These are phyloP conservation scores for Xanthorhoe spadicearia DNA, from an alignment of 2,888 invertebrate genomes.

Conservation along the genomic window DNA sequence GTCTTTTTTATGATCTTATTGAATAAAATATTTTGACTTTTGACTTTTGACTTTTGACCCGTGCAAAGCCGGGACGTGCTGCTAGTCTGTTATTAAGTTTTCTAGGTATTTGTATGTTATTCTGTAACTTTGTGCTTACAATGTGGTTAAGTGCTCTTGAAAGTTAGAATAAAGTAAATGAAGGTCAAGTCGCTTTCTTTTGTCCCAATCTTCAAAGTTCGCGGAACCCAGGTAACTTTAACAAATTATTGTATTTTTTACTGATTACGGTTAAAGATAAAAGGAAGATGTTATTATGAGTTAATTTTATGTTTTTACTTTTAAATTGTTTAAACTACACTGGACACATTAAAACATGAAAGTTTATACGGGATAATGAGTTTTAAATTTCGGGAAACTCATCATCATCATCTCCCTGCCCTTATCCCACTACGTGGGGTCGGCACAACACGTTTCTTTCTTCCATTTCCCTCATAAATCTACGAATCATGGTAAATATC, in stretches of 20 bases:
- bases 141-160: conserved; percentile 4
- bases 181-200: conserved; percentile 1
- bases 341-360: no score
- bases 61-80: no score
- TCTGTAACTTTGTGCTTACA: background rate
- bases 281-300: background rate
- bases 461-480: no score
- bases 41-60: no score
- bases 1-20: no score
- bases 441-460: no score
- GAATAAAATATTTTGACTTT: no score
- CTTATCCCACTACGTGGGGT: no score
- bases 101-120: conserved; percentile 4
- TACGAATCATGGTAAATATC: no score
- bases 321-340: background rate
- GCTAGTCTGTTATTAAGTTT: background rate
- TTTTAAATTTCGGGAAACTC: no score
- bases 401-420: no score
- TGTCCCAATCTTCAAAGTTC: background rate
- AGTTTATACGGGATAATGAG: no score
- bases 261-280: background rate
- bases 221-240: background rate
- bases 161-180: conserved; percentile 5
- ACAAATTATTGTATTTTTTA: background rate
- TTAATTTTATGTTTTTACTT: background rate